These are phyloP conservation scores for Aphodius granarius DNA, from an alignment of 2,888 invertebrate species.

Conservation along the genomic window DNA sequence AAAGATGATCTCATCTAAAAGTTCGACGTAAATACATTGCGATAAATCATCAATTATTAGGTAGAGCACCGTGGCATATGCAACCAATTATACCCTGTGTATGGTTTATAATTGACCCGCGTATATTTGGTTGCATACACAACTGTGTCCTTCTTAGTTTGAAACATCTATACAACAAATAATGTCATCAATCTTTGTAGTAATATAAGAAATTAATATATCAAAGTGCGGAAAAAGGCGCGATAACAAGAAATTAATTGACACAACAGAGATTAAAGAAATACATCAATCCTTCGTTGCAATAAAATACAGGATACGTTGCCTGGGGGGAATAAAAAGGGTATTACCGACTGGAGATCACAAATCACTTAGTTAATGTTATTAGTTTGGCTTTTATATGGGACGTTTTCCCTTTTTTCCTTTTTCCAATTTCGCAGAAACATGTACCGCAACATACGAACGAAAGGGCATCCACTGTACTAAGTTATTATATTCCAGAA, in stretches of 20 bases:
- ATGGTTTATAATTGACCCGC: too few relatives aligned
- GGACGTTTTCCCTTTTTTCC: neutral
- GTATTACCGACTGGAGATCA: neutral
- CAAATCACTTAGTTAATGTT: neutral
- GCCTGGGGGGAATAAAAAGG: neutral
- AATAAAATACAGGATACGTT: neutral
- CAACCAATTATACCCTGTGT: too few relatives aligned
- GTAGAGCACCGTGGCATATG: too few relatives aligned
- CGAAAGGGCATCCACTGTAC: neutral
- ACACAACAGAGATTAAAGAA: neutral
- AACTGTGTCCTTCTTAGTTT: too few relatives aligned
- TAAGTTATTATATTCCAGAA: neutral
- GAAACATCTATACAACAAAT: too few relatives aligned
- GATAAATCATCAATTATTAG: too few relatives aligned
- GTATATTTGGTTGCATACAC: too few relatives aligned
- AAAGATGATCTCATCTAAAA: conserved; percentile 48
- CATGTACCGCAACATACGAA: neutral
- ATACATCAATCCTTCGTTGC: neutral
- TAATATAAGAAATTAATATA: neutral
- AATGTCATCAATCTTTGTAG: neutral
- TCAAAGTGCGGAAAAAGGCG: neutral
- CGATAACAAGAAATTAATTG: neutral
- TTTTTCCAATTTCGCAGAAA: neutral
- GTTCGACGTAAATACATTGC: neutral
- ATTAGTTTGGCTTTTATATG: neutral